Conservation (phyloP, 1,140 invertebrate species). For the Bombus pascuorum region DNA sequence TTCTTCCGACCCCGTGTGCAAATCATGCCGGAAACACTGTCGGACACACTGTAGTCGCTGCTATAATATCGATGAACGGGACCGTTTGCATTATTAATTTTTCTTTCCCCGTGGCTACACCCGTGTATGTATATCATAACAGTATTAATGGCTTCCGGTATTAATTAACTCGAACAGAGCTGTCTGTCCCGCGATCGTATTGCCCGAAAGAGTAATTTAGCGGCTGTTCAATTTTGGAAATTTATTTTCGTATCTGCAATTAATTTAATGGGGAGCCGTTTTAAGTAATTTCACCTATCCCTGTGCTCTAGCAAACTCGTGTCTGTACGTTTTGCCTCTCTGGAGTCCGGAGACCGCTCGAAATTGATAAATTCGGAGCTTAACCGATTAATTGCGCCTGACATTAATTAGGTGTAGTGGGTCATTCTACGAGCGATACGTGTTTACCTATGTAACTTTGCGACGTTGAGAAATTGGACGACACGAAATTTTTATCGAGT, state of each 20-base stretch:
- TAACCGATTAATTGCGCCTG: neutral
- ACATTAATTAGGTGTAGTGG: too few relatives aligned
- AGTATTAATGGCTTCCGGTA: conserved; percentile 18
- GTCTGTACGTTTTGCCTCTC: too few relatives aligned
- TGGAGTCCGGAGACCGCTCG: neutral
- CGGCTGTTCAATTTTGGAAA: conserved; percentile 30
- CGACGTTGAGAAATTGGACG: too few relatives aligned
- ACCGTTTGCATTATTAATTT: conserved; percentile 15
- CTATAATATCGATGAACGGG: conserved; percentile 8
- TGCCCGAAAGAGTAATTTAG: conserved; percentile 20
- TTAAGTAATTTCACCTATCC: conserved; percentile 1
- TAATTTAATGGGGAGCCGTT: conserved; percentile 19
- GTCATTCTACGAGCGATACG: too few relatives aligned
- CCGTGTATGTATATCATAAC: neutral
- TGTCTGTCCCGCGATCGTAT: neutral
- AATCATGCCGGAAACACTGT: neutral
- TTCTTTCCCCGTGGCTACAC: neutral
- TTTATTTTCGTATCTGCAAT: conserved; percentile 30
- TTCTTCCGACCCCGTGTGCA: conserved; percentile 12
- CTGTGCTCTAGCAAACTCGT: too few relatives aligned
- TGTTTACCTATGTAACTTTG: too few relatives aligned
- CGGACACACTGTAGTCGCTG: neutral
- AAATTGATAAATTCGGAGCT: conserved; percentile 41
- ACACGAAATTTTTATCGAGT: too few relatives aligned
- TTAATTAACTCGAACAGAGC: conserved; percentile 28